phyloP scores from a whole-genome alignment of 2,888 invertebrate genomes.

The Conchocele bisecta region DNA sequence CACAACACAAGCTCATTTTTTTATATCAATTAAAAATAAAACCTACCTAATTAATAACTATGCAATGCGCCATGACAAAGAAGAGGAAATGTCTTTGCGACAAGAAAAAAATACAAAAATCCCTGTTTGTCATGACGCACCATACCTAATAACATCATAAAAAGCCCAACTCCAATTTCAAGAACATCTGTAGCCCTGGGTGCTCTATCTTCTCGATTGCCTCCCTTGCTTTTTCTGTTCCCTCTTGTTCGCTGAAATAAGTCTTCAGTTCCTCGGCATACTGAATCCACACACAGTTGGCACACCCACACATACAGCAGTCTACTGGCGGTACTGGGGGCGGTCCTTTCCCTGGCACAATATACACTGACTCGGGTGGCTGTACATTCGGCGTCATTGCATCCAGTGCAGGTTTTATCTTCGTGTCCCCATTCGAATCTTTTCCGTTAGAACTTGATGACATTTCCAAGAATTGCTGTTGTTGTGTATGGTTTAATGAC shows the following conservation, averaged over 20 bases:
- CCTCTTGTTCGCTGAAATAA: constrained; percentile 86
- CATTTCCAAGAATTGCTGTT: too few relatives aligned
- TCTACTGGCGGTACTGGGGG: constrained; percentile 89
- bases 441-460: too few relatives aligned
- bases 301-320: constrained; percentile 96
- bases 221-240: constrained; percentile 88
- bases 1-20: too few relatives aligned
- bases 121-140: too few relatives aligned
- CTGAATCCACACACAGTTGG: constrained; percentile 95
- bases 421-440: constrained; percentile 28
- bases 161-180: constrained; percentile 88
- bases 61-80: too few relatives aligned
- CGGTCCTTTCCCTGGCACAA: constrained; percentile 77
- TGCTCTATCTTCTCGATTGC: constrained; percentile 88
- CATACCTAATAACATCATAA: too few relatives aligned
- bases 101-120: too few relatives aligned
- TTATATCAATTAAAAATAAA: too few relatives aligned
- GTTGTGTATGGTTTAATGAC: too few relatives aligned
- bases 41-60: too few relatives aligned
- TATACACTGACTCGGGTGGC: constrained; percentile 30
- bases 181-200: constrained; percentile 91
- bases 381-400: constrained; percentile 39
- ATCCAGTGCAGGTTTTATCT: constrained; percentile 54
- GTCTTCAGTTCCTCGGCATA: constrained; percentile 90
- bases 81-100: too few relatives aligned